These are phyloP conservation scores for Pseudomugil gertrudae DNA, from an alignment of 2,797 vertebrate species.

Conservation along the genomic window DNA sequence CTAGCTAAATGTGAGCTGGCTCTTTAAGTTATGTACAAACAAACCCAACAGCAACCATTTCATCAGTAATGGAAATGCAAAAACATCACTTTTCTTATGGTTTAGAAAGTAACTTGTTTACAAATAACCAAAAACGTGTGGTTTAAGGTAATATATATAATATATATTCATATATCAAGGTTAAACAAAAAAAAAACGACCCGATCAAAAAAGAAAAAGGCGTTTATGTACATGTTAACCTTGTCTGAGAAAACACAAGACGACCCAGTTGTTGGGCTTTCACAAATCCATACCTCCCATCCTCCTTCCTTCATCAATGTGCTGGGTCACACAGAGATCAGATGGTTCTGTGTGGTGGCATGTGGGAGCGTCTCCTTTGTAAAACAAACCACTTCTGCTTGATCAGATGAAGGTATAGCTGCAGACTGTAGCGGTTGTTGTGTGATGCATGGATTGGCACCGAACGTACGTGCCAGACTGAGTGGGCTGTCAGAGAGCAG, in stretches of 20 bases:
- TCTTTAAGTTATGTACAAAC: conserved; percentile 90
- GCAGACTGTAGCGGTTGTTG: conserved; percentile 63
- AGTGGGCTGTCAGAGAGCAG: conserved; percentile 67
- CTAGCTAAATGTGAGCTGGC: conserved; percentile 87
- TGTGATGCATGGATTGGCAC: conserved; percentile 63
- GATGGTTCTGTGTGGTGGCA: conserved; percentile 78
- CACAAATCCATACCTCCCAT: conserved; percentile 51
- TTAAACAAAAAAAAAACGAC: conserved; percentile 79
- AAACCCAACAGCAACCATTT: conserved; percentile 84
- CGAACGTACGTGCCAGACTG: conserved; percentile 39
- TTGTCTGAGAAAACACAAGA: conserved; percentile 66
- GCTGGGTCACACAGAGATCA: conserved; percentile 75
- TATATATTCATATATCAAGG: conserved; percentile 74
- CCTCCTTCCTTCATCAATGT: conserved; percentile 35
- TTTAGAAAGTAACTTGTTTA: conserved; percentile 84
- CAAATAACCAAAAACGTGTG: conserved; percentile 75
- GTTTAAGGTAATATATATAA: conserved; percentile 72
- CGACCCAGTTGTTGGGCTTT: conserved; percentile 65
- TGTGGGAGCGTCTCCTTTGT: conserved; percentile 69
- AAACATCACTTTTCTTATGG: conserved; percentile 73
- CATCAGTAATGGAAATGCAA: conserved; percentile 85
- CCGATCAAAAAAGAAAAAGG: conserved; percentile 87
- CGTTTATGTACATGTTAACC: conserved; percentile 90
- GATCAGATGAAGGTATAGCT: conserved; percentile 79
- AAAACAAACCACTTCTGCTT: conserved; percentile 53